Base-by-base conservation (phyloP, 2,888 invertebrate genomes). In the Agrenia bidenticulata region DNA sequence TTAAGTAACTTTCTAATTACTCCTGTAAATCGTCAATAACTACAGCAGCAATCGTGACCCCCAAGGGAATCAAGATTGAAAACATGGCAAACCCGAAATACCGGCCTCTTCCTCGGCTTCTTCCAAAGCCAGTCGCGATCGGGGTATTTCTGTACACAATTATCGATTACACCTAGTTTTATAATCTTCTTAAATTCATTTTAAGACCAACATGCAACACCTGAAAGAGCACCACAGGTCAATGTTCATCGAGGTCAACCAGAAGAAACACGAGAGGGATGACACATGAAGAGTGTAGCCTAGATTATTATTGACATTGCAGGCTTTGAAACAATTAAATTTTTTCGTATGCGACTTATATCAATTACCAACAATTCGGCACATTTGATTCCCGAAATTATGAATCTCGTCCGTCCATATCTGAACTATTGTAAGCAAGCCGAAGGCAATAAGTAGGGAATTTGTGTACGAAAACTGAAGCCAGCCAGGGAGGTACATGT, bases 231-330 rank as follows among this genome's bases (percentile, higher is more conserved):
- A 27, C 58, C 62, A 71, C 13, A 71, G 66, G 32, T 71, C 71
- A 21, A 69, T 56, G 51, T 71, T 71, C 71, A 71, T 71, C 23
- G 69, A 71, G 19, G 71, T 71, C 21, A 71, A 45, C 61, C 66
- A 71, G 50, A 69, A 71, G 45, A 71, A 71, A 7, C 64, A 66
- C 17, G 66, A 66, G 21, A 71, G 64, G 49, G 69, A 71, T 21
- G 59, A 66, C 24, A 60, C 66, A 32, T 67, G 69, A 15, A 69
- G 66, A 23, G 55, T 56, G 26, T 69, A 71, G 15, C 71, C 71
- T 71, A 39, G 2, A 62, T 11, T 39, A 19, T 45, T 5, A 17
- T 17, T 45, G 5, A 45, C 4, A 17, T 5, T 9, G 45, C 45
- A 11, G 7, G 7, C 39, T 15, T 11, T 39, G 39, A 11, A 39